phyloP scores from a whole-genome alignment of 2,797 vertebrate species.

The Gobio occitaniae region DNA sequence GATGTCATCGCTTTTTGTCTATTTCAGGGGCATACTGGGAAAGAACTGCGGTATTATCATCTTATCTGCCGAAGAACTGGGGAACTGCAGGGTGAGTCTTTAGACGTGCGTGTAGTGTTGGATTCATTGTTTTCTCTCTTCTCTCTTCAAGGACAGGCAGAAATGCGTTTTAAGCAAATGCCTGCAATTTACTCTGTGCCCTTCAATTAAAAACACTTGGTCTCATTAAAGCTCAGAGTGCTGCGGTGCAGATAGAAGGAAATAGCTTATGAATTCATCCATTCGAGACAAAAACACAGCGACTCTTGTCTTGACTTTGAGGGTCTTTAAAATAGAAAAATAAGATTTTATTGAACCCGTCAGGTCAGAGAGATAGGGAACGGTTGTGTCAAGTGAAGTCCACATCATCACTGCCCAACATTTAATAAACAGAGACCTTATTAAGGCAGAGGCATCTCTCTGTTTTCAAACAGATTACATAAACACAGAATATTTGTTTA shows the following conservation, averaged over 20 bases:
- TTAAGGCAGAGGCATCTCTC: background rate
- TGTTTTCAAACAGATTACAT: too few relatives aligned
- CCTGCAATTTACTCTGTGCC: constrained; percentile 19
- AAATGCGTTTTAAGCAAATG: constrained; percentile 14
- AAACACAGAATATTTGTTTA: too few relatives aligned
- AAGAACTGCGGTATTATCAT: constrained; percentile 94
- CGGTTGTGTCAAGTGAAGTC: background rate
- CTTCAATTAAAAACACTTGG: constrained; percentile 27
- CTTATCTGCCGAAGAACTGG: constrained; percentile 90
- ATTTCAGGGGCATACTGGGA: constrained; percentile 85
- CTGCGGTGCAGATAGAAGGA: background rate
- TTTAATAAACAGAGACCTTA: background rate
- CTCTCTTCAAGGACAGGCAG: background rate
- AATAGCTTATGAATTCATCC: background rate
- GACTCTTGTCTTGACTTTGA: constrained; percentile 36
- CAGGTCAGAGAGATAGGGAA: background rate
- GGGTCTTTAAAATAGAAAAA: constrained; percentile 20
- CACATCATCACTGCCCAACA: background rate
- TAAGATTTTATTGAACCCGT: background rate
- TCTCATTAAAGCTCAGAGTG: constrained; percentile 16
- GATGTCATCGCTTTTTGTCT: constrained; percentile 55
- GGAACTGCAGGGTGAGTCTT: constrained; percentile 92
- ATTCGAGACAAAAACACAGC: background rate
- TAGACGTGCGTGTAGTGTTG: background rate
- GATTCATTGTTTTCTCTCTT: background rate